Evolutionary conservation across 2,113 vertebrate genomes (phyloP), one percentile per base, ranked within the genome.

Genomic region (Vanacampus margaritifer): DNA sequence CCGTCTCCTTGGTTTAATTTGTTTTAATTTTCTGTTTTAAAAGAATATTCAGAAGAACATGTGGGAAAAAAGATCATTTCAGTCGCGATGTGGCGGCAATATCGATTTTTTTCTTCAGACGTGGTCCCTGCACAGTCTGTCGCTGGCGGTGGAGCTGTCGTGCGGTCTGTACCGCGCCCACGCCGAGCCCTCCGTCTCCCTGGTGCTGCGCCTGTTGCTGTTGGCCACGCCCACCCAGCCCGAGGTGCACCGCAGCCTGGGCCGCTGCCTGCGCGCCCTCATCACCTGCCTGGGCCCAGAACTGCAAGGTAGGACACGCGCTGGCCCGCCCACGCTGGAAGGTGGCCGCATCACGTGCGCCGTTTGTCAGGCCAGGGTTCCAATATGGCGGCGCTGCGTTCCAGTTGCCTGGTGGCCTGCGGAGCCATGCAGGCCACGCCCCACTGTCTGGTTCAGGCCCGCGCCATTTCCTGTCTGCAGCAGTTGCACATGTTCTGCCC

Each of bases 401-500:
- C 88, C 45, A 94, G 93, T 24, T 95, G 93, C 72, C 90, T 96
- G 41, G 66, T 95, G 77, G 95, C 92, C 56, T 98, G 95, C 80
- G 89, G 87, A 5, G 90, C 95, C 83, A 95, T 98, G 94, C 95
- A 95, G 79, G 92, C 92, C 80, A 89, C 91, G 79, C 91, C 93
- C 0, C 94, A 95, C 86, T 94, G 91, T 73, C 90, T 96, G 75
- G 94, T 98, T 36, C 95, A 95, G 85, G 92, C 95, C 65, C 90
- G 94, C 76, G 92, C 95, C 72, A 94, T 97, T 76, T 92, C 92
- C 76, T 96, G 96, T 80, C 91, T 98, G 81, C 96, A 98, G 86
- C 95, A 98, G 87, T 94, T 98, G 73, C 96, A 98, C 87, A 95
- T 98, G 95, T 98, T 96, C 89, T 93, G 93, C 35, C 95, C 96